phyloP scores from a whole-genome alignment of 2,113 vertebrate genomes.

The Lophochroa leadbeateri region DNA sequence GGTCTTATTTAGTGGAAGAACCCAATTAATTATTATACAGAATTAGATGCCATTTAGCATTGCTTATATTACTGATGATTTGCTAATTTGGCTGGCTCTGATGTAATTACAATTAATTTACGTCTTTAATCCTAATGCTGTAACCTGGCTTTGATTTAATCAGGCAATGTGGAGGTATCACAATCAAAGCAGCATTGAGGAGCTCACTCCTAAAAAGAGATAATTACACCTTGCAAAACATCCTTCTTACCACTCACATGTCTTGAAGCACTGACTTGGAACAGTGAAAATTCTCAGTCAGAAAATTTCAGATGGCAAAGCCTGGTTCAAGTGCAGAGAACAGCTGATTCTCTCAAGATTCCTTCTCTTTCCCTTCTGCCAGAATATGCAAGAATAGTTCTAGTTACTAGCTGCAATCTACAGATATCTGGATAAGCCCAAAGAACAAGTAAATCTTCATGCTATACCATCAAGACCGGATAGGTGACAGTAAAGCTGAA shows the following conservation, averaged over 20 bases:
- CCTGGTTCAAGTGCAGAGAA: neutral
- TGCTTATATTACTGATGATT: conserved; percentile 68
- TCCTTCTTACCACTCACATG: neutral
- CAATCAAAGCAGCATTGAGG: conserved; percentile 52
- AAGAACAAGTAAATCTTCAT: neutral
- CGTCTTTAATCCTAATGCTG: conserved; percentile 56
- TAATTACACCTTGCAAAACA: conserved; percentile 49
- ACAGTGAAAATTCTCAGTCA: neutral
- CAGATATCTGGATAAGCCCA: neutral
- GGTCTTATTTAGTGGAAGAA: conserved; percentile 59
- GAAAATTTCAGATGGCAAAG: neutral
- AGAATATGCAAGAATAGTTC: neutral
- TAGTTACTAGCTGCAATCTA: neutral
- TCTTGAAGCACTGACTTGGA: conserved; percentile 19
- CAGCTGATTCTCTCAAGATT: neutral
- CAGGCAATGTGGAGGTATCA: conserved; percentile 48
- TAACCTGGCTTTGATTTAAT: conserved; percentile 71
- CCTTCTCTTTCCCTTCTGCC: neutral
- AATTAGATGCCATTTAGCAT: conserved; percentile 67
- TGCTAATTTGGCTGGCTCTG: conserved; percentile 61
- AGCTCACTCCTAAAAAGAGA: conserved; percentile 33
- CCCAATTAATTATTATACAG: conserved; percentile 64
- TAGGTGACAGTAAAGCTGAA: neutral
- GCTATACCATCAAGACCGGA: neutral
- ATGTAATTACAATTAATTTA: conserved; percentile 72